Evolutionary conservation across 30 jellyfish, hydroid and myxozoan genomes (phyloP).

Genomic region (Hydractinia symbiolongicarpus): DNA sequence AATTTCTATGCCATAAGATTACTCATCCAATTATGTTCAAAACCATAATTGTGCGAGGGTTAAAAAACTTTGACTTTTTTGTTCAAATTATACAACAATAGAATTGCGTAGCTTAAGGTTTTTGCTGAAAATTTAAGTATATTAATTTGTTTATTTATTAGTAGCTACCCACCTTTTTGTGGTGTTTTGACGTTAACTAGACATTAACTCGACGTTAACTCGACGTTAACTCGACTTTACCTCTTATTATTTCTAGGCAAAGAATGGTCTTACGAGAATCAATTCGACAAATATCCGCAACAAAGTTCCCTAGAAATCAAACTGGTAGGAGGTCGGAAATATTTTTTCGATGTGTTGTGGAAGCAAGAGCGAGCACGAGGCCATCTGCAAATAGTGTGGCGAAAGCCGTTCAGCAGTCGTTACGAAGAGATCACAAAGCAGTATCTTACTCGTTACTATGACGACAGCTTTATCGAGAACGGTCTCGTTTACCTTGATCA

Average conservation of each 20-base stretch:
- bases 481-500: conserved; percentile 57
- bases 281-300: conserved; percentile 41
- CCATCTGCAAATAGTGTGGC: conserved; percentile 66
- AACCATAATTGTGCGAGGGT: too few species aligned
- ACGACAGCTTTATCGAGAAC: conserved; percentile 46
- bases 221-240: background rate
- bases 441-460: conserved; percentile 34
- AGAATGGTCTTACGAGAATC: conserved; percentile 63
- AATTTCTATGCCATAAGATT: too few species aligned
- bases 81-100: too few species aligned
- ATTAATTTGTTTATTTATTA: too few species aligned
- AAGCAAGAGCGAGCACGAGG: conserved; percentile 74
- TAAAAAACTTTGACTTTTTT: too few species aligned
- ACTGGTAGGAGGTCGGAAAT: conserved; percentile 34
- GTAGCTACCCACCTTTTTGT: too few species aligned
- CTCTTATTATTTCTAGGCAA: conserved; percentile 16
- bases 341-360: conserved; percentile 65
- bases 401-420: conserved; percentile 23
- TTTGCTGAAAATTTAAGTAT: too few species aligned
- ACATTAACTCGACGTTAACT: too few species aligned
- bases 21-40: too few species aligned
- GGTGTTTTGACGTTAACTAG: too few species aligned
- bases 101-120: too few species aligned
- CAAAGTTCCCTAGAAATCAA: conserved; percentile 35
- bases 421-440: conserved; percentile 27